These are phyloP conservation scores for Montipora capricornis DNA, from an alignment of 64 coral and sea anemone species.

Conservation along the genomic window DNA sequence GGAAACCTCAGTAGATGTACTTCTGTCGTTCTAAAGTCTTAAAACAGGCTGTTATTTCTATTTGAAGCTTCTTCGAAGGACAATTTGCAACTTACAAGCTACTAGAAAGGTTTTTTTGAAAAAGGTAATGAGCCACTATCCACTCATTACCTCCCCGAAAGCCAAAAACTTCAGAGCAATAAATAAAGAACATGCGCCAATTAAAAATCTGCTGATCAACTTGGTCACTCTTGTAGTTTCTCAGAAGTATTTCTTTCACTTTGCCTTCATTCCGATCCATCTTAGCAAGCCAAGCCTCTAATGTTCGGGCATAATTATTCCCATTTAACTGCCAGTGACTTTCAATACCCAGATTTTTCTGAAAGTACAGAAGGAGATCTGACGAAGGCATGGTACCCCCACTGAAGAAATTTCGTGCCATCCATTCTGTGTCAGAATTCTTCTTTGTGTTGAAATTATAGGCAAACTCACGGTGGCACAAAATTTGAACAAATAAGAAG, in stretches of 20 bases:
- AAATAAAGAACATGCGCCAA: constrained; percentile 97
- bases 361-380: constrained; percentile 87
- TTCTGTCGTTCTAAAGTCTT: too few relatives aligned
- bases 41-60: too few relatives aligned
- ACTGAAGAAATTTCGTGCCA: constrained; percentile 90
- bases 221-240: constrained; percentile 66
- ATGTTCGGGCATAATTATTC: constrained; percentile 76
- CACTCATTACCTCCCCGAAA: constrained; percentile 88
- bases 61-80: too few relatives aligned
- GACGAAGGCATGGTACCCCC: constrained; percentile 89
- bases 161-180: constrained; percentile 83
- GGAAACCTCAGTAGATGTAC: too few relatives aligned
- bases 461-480: constrained; percentile 83
- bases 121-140: constrained; percentile 82
- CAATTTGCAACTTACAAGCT: constrained; percentile 28
- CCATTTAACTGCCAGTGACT: constrained; percentile 90
- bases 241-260: constrained; percentile 65
- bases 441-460: constrained; percentile 86
- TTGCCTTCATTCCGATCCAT: constrained; percentile 59
- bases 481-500: constrained; percentile 84
- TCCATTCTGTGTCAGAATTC: constrained; percentile 94
- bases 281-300: constrained; percentile 85
- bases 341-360: constrained; percentile 71
- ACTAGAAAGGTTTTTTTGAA: constrained; percentile 64
- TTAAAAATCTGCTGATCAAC: constrained; percentile 80